Evolutionary conservation across 53 echinoderm and acorn worm genomes (phyloP).

Genomic region (Arbacia lixula): DNA sequence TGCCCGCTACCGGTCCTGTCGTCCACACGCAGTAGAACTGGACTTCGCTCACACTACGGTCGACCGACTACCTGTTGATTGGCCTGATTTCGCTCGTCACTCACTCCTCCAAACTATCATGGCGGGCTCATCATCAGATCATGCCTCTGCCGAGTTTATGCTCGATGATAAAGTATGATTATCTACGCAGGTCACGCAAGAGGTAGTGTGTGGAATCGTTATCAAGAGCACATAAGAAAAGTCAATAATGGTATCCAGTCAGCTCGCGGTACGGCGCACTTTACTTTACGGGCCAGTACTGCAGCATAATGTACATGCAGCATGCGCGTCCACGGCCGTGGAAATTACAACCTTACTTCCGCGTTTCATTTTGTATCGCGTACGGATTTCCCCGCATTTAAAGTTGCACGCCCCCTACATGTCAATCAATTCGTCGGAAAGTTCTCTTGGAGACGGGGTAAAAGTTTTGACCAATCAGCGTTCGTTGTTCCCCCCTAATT

Average conservation of each 20-base stretch:
- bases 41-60: slow-evolving; percentile 28
- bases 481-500: neutral
- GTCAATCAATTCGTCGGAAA: neutral
- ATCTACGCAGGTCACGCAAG: too few relatives aligned
- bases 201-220: too few relatives aligned
- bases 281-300: too few relatives aligned
- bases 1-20: neutral
- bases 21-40: neutral
- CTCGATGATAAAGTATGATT: too few relatives aligned
- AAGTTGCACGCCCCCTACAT: slow-evolving; percentile 23
- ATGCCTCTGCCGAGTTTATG: too few relatives aligned
- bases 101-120: too few relatives aligned
- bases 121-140: too few relatives aligned
- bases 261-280: too few relatives aligned
- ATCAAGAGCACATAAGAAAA: slow-evolving; percentile 27
- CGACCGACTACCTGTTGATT: too few relatives aligned
- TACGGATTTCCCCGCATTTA: slow-evolving; percentile 6
- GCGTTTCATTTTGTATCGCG: slow-evolving; percentile 6
- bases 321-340: too few relatives aligned
- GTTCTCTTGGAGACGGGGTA: slow-evolving; percentile 10
- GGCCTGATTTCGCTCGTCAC: slow-evolving; percentile 13
- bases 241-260: too few relatives aligned
- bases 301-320: too few relatives aligned
- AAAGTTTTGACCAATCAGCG: slow-evolving; percentile 48
- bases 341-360: slow-evolving; percentile 7